phyloP scores from a whole-genome alignment of 2,888 invertebrate genomes.

The Lepas anatifera region DNA sequence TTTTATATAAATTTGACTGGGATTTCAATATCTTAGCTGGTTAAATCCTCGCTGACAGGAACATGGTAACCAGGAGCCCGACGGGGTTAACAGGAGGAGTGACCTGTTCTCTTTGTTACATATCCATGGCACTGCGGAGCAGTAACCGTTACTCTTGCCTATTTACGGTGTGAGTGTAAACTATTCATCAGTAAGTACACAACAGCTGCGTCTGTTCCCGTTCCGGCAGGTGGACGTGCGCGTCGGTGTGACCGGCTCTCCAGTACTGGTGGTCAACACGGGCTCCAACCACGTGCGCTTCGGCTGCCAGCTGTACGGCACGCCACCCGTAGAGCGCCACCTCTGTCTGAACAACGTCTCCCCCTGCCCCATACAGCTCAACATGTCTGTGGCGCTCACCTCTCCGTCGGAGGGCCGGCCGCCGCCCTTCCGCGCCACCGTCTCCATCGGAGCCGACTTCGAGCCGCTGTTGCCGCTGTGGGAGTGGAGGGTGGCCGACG shows the following conservation, averaged over 20 bases:
- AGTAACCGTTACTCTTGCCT: too few species aligned
- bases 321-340: not conserved
- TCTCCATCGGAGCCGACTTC: not conserved
- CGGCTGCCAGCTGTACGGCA: constrained; percentile 5
- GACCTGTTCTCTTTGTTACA: too few species aligned
- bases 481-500: not conserved
- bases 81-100: too few species aligned
- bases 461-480: not conserved
- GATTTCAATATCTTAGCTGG: too few species aligned
- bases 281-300: constrained; percentile 8
- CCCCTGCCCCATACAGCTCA: constrained; percentile 14
- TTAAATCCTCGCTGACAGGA: too few species aligned
- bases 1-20: too few species aligned
- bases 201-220: too few species aligned
- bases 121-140: too few species aligned
- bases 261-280: not conserved
- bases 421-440: not conserved
- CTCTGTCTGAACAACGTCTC: constrained; percentile 2
- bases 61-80: too few species aligned
- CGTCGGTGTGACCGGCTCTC: constrained; percentile 2
- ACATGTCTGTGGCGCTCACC: not conserved
- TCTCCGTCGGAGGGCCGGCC: not conserved
- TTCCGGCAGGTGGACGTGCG: not conserved
- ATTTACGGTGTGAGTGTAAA: too few species aligned
- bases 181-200: too few species aligned